Evolutionary conservation across 2,113 vertebrate species (phyloP), one percentile per base, ranked within the genome.

Genomic region (Aramus guarauna): DNA sequence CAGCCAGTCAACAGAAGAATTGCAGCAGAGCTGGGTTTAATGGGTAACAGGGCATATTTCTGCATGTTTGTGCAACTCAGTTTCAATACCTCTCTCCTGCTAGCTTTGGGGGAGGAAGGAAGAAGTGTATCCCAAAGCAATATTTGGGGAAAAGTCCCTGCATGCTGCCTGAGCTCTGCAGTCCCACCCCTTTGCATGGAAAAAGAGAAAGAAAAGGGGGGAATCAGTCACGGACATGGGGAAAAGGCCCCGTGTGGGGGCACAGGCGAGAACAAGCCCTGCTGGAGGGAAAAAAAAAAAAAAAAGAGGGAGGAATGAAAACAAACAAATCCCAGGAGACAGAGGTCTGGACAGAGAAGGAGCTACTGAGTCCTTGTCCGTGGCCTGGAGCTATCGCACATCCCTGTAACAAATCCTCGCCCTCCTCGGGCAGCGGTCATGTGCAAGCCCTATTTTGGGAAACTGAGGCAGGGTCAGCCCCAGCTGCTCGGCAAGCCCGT

Each of bases 391-490:
- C 45, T 6, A 24, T 14, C 27, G 3, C 81, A 52, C 78, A 41
- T 16, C 67, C 76, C 66, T 8, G 73, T 3, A 72, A 85, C 3
- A 1, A 79, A 78, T 36, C 81, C 90, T 90, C 3, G 0, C 36
- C 24, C 77, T 93, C 94, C 86, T 53, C 1, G 1, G 59, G 78
- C 55, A 0, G 30, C 1, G 3, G 85, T 88, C 94, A 93, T 60
- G 90, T 48, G 92, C 68, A 2, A 66, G 34, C 91, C 85, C 95
- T 96, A 94, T 94, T 97, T 96, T 89, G 95, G 94, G 95, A 95
- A 96, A 95, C 94, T 92, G 96, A 96, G 97, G 96, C 95, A 96
- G 91, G 79, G 64, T 78, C 55, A 92, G 72, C 77, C 87, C 76
- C 95, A 63, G 90, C 83, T 91, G 96, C 93, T 17, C 19, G 4